These are phyloP conservation scores for Aphelenchoides fujianensis DNA, from an alignment of 1,140 invertebrate genomes.

Conservation along the genomic window DNA sequence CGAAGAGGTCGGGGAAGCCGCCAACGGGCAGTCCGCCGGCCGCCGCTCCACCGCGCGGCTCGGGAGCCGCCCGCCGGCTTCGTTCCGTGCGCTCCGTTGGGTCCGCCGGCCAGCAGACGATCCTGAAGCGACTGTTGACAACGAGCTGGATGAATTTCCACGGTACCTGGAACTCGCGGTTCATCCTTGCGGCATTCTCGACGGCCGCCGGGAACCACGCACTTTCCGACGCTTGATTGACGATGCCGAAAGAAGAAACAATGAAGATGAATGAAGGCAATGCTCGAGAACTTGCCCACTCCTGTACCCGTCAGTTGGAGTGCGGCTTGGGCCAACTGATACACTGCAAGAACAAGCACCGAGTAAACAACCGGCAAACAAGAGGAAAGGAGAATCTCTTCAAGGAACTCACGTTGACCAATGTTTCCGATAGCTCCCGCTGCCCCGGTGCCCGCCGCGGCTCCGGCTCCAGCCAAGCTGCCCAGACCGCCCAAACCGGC, in stretches of 20 bases:
- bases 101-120: conserved; percentile 8
- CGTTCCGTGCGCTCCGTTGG: neutral
- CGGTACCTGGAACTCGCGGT: conserved; percentile 49
- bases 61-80: neutral
- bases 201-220: conserved; percentile 51
- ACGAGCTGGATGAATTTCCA: too few species aligned
- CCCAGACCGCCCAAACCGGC: conserved; percentile 41
- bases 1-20: conserved; percentile 17
- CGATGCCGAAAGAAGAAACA: conserved; percentile 53
- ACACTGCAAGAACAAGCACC: conserved; percentile 50
- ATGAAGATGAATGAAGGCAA: too few species aligned
- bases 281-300: too few species aligned
- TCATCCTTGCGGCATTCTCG: conserved; percentile 48
- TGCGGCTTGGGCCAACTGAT: conserved; percentile 58
- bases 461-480: conserved; percentile 35
- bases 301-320: conserved; percentile 58
- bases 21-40: too few species aligned
- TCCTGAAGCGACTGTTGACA: too few species aligned
- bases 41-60: too few species aligned
- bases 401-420: conserved; percentile 43
- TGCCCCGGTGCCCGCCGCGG: conserved; percentile 33
- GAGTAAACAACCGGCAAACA: conserved; percentile 21
- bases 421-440: conserved; percentile 45
- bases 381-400: too few species aligned
- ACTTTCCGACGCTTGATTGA: conserved; percentile 56